Evolutionary conservation across 2,113 vertebrate species (phyloP).

Genomic region (Noturus placidus): DNA sequence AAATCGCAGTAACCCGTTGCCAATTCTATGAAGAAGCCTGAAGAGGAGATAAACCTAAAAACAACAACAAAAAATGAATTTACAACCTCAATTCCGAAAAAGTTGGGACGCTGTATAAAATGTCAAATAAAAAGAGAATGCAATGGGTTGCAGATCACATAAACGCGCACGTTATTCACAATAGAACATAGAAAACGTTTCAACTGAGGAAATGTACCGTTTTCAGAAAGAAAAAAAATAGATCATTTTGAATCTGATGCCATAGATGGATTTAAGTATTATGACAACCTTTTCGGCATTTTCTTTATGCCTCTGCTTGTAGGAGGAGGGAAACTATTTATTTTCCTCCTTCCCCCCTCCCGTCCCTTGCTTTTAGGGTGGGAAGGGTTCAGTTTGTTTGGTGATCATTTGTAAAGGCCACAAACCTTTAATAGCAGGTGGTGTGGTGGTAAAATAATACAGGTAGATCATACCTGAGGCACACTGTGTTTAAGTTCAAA

Average conservation of each 20-base stretch:
- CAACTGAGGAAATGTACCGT: no score
- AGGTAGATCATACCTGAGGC: constrained; percentile 79
- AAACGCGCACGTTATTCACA: no score
- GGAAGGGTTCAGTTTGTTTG: background rate
- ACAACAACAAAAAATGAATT: no score
- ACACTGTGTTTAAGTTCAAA: constrained; percentile 79
- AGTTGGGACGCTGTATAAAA: no score
- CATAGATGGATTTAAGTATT: no score
- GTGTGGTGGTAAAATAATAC: background rate
- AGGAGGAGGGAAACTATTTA: background rate
- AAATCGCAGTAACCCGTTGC: background rate
- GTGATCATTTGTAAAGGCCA: background rate
- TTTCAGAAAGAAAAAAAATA: no score
- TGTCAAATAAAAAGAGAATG: no score
- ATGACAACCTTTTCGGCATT: background rate
- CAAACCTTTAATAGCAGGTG: background rate
- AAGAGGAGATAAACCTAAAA: no score
- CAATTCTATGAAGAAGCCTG: background rate
- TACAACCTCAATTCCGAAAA: no score
- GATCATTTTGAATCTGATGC: no score
- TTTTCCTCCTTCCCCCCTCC: background rate
- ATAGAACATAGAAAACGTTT: no score
- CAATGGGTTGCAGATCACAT: no score
- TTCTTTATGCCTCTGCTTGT: background rate
- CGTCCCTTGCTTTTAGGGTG: background rate